Percentiles rank a stretch among this genome's conserved stretches.
Evolutionary conservation across 2,113 vertebrate genomes (phyloP).

Genomic region (Uropsilus gracilis): DNA sequence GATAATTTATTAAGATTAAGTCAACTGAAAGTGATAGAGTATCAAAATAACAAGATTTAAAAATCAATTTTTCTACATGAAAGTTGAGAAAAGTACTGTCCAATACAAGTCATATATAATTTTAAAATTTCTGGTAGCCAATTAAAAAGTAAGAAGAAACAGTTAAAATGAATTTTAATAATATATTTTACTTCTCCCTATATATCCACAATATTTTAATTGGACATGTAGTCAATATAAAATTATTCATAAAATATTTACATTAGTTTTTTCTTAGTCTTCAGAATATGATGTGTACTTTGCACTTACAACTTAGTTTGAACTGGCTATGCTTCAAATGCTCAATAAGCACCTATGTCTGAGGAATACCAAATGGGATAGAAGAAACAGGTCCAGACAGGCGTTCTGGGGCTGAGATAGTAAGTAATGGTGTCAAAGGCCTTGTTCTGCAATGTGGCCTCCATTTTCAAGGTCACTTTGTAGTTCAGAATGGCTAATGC

Average conservation of each 20-base stretch:
- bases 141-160: neutral
- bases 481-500: neutral
- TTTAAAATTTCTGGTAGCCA: neutral
- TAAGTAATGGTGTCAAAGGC: neutral
- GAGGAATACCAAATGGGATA: neutral
- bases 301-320: neutral
- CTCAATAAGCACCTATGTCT: neutral
- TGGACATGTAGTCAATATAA: neutral
- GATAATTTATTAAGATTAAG: neutral
- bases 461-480: neutral
- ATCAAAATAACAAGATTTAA: neutral
- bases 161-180: neutral
- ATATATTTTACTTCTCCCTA: neutral
- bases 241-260: slow-evolving; percentile 4
- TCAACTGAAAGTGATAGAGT: neutral
- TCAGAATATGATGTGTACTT: neutral
- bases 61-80: neutral
- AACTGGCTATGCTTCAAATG: neutral
- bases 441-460: neutral
- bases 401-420: neutral
- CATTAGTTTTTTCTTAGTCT: neutral
- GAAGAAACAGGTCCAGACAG: neutral
- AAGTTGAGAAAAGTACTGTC: neutral
- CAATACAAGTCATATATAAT: neutral
- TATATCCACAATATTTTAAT: neutral